Conservation (phyloP, 2,888 invertebrate species). For the Eumacrocentrus americanus region DNA sequence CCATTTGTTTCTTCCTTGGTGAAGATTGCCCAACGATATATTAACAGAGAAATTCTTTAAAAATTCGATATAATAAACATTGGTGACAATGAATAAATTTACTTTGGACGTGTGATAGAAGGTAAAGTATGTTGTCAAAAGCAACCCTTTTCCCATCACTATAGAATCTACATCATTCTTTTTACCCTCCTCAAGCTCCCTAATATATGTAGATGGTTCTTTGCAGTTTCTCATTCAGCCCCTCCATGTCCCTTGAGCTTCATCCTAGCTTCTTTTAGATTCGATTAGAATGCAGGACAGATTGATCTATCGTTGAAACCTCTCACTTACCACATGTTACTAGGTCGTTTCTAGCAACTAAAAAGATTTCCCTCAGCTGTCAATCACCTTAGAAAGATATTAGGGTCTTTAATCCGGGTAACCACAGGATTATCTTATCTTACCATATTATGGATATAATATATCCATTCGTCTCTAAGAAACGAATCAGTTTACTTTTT, state of each 20-base stretch:
- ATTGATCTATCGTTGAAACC: slow-evolving; percentile 42
- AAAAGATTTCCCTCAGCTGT: background rate
- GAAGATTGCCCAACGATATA: background rate
- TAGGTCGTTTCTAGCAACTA: background rate
- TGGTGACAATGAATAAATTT: slow-evolving; percentile 7
- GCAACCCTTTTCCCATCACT: background rate
- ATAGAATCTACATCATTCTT: slow-evolving; percentile 14
- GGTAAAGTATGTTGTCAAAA: background rate
- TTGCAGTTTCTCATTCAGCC: slow-evolving; percentile 1
- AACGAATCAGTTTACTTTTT: too few species aligned
- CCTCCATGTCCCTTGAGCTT: background rate
- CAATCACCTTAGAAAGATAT: slow-evolving; percentile 11
- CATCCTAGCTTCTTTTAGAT: slow-evolving; percentile 1
- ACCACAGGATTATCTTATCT: background rate
- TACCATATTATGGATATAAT: too few species aligned
- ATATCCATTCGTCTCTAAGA: too few species aligned
- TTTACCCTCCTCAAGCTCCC: slow-evolving; percentile 4
- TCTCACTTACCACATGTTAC: background rate
- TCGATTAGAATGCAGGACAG: slow-evolving; percentile 49
- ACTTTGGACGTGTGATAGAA: background rate
- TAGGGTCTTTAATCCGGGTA: background rate
- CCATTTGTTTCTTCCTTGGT: background rate
- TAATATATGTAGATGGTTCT: slow-evolving; percentile 29
- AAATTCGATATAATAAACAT: background rate
- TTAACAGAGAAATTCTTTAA: background rate